Conservation (phyloP, 2,797 vertebrate species). For the Sorex maritimensis region DNA sequence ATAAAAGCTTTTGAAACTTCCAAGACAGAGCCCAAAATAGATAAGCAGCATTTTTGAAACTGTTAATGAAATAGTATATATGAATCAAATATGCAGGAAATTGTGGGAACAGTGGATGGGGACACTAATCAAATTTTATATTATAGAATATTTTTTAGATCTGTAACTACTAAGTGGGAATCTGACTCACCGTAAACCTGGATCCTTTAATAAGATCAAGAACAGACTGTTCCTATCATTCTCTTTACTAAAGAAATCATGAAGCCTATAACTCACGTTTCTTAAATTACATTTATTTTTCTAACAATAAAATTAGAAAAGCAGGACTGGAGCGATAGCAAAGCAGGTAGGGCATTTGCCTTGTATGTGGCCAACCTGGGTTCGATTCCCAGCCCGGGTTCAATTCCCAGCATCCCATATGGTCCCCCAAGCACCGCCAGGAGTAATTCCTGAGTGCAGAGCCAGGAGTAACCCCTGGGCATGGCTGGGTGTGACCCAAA, state of each 20-base stretch:
- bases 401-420: too few relatives aligned
- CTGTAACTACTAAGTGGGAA: not conserved
- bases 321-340: too few relatives aligned
- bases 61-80: not conserved
- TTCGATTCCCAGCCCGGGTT: too few relatives aligned
- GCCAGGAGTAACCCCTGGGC: too few relatives aligned
- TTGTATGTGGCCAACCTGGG: too few relatives aligned
- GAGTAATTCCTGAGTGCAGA: too few relatives aligned
- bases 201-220: constrained; percentile 31
- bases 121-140: not conserved
- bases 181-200: not conserved
- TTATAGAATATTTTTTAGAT: not conserved
- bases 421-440: too few relatives aligned
- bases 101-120: not conserved
- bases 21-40: not conserved
- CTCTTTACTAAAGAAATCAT: constrained; percentile 33
- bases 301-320: too few relatives aligned
- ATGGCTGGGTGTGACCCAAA: too few relatives aligned
- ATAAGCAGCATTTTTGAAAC: constrained; percentile 24
- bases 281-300: too few relatives aligned
- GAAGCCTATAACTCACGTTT: not conserved
- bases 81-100: not conserved
- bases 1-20: not conserved
- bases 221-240: not conserved
- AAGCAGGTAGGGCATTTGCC: too few relatives aligned